A percentile compares a stretch with the other conserved stretches of the same genome.
phyloP scores from a whole-genome alignment of 2,113 vertebrate species.

The Polyodon spathula region DNA sequence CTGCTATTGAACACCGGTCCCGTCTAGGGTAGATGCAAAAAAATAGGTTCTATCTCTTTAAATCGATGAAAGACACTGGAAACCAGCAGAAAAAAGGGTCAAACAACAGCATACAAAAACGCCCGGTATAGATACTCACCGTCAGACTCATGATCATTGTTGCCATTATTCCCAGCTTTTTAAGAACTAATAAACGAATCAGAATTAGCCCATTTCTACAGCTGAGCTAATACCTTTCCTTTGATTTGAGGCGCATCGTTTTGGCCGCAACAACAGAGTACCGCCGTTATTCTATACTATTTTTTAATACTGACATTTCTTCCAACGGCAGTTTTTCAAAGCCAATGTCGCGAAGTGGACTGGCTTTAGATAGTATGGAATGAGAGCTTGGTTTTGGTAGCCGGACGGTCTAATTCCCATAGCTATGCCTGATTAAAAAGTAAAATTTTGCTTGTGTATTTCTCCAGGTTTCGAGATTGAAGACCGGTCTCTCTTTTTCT shows the following conservation, averaged over 20 bases:
- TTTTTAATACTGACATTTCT: constrained; percentile 23
- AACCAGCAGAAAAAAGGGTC: constrained; percentile 2
- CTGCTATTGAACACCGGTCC: neutral
- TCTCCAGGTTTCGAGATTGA: constrained; percentile 28
- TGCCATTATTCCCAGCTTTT: constrained; percentile 34
- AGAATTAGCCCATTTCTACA: constrained; percentile 30
- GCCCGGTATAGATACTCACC: constrained; percentile 42
- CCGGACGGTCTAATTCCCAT: constrained; percentile 44
- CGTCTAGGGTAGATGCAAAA: constrained; percentile 15
- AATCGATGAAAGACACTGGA: constrained; percentile 24
- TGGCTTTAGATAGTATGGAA: constrained; percentile 27
- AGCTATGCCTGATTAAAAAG: constrained; percentile 33
- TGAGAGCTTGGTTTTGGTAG: constrained; percentile 29
- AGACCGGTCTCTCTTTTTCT: too few relatives aligned
- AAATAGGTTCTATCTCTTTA: constrained; percentile 52
- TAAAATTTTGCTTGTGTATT: constrained; percentile 29
- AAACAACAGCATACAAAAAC: constrained; percentile 15
- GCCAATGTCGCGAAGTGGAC: constrained; percentile 35
- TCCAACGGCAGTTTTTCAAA: constrained; percentile 29
- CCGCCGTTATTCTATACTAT: constrained; percentile 20
- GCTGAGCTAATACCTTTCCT: constrained; percentile 32
- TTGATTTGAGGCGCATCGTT: constrained; percentile 34
- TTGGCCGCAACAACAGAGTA: constrained; percentile 22
- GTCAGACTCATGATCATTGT: constrained; percentile 31
- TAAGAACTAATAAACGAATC: constrained; percentile 7